Evolutionary conservation across 1,140 invertebrate genomes (phyloP).

Genomic region (Nephotettix cincticeps): DNA sequence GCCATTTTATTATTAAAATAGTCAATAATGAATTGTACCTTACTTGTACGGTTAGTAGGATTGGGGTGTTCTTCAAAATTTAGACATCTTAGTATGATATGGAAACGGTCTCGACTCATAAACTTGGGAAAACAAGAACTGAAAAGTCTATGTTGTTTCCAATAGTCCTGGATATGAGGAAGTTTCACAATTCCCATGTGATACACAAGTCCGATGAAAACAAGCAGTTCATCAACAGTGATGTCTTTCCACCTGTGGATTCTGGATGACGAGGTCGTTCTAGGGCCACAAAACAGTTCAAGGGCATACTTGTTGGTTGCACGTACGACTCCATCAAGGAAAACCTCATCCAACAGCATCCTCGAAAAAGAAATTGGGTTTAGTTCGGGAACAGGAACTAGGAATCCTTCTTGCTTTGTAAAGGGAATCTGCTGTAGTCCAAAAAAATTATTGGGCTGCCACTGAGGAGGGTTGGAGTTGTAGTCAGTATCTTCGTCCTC

Average conservation of each 20-base stretch:
- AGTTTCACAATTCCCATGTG: slow-evolving; percentile 5
- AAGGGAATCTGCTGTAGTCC: background rate
- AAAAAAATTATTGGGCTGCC: background rate
- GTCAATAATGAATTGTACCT: background rate
- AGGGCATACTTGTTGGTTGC: slow-evolving; percentile 10
- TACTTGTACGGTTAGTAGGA: background rate
- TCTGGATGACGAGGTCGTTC: background rate
- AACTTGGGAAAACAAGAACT: background rate
- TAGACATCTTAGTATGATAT: background rate
- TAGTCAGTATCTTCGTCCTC: too few species aligned
- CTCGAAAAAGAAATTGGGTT: slow-evolving; percentile 10
- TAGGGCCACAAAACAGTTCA: background rate
- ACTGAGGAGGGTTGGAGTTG: too few species aligned
- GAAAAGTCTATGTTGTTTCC: slow-evolving; percentile 14
- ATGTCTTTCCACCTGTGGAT: slow-evolving; percentile 19
- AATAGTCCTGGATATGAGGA: slow-evolving; percentile 2
- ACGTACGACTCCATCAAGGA: background rate
- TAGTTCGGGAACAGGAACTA: background rate
- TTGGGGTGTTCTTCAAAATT: slow-evolving; percentile 19
- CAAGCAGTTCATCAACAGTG: background rate
- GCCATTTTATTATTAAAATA: slow-evolving; percentile 19
- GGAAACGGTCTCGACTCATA: slow-evolving; percentile 28
- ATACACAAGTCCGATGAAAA: background rate
- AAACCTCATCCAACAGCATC: background rate
- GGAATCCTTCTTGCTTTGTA: background rate